A percentile compares a stretch with the other conserved stretches of the same genome.
Conservation (phyloP, 2,113 vertebrate species). For the Toxotes chatareus region DNA sequence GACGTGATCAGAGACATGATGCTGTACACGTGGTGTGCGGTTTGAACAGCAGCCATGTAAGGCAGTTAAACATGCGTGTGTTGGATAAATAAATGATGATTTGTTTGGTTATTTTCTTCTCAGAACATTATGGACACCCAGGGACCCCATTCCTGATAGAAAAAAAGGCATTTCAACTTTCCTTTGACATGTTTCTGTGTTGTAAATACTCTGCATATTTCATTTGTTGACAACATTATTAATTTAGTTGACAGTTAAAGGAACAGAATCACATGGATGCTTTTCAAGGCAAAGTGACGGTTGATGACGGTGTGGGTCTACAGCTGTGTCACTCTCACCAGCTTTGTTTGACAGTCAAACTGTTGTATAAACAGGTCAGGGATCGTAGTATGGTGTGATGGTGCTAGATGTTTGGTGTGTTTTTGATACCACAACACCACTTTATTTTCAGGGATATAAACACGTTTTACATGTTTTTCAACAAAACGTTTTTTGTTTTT, state of each 20-base stretch:
- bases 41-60: slow-evolving; percentile 41
- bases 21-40: slow-evolving; percentile 1
- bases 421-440: slow-evolving; percentile 3
- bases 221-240: slow-evolving; percentile 45
- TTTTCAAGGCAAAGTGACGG: slow-evolving; percentile 38
- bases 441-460: background rate
- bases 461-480: background rate
- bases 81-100: slow-evolving; percentile 54
- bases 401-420: slow-evolving; percentile 23
- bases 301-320: slow-evolving; percentile 14
- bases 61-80: slow-evolving; percentile 33
- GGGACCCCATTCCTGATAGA: background rate
- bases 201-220: slow-evolving; percentile 56
- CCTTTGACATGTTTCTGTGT: slow-evolving; percentile 20
- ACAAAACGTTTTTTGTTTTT: background rate
- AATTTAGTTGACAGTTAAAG: slow-evolving; percentile 39
- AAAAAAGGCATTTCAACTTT: background rate
- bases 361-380: slow-evolving; percentile 56
- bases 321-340: slow-evolving; percentile 34
- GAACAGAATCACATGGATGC: slow-evolving; percentile 9
- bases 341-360: slow-evolving; percentile 57
- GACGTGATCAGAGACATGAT: background rate
- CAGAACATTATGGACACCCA: slow-evolving; percentile 23
- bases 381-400: slow-evolving; percentile 40
- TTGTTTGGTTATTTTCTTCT: slow-evolving; percentile 45